Conservation (phyloP, 1,140 invertebrate genomes). For the Carcinoscorpius rotundicauda region DNA sequence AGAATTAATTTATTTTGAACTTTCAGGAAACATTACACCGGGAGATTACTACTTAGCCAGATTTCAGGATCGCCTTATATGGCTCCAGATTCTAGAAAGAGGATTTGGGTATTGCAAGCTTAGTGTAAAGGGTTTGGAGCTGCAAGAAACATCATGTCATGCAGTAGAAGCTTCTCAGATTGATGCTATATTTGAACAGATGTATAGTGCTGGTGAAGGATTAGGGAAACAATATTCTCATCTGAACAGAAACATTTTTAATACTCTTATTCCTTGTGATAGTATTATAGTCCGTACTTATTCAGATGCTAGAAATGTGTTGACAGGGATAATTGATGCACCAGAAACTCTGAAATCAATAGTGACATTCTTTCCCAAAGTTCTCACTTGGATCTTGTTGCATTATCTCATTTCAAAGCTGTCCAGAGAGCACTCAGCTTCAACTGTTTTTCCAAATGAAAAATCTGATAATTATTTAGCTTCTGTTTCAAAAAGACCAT, state of each 20-base stretch:
- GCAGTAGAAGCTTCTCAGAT: slow-evolving; percentile 39
- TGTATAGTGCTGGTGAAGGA: slow-evolving; percentile 29
- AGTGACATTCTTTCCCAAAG: slow-evolving; percentile 32
- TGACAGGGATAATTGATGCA: slow-evolving; percentile 39
- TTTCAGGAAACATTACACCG: slow-evolving; percentile 30
- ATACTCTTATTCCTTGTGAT: slow-evolving; percentile 31
- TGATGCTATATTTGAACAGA: slow-evolving; percentile 37
- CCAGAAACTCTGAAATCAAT: slow-evolving; percentile 33
- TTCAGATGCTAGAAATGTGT: slow-evolving; percentile 38
- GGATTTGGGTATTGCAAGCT: slow-evolving; percentile 34
- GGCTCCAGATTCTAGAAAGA: slow-evolving; percentile 34
- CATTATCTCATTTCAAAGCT: slow-evolving; percentile 29
- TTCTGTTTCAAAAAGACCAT: too few relatives aligned
- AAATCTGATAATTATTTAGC: too few relatives aligned
- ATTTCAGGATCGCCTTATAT: slow-evolving; percentile 39
- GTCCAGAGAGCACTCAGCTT: too few relatives aligned
- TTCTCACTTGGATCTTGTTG: slow-evolving; percentile 36
- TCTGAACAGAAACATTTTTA: slow-evolving; percentile 30
- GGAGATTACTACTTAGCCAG: slow-evolving; percentile 37
- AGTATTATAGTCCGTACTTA: slow-evolving; percentile 30
- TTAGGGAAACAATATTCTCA: slow-evolving; percentile 1
- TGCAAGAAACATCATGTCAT: slow-evolving; percentile 43
- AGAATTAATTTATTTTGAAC: slow-evolving; percentile 19
- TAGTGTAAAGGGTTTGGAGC: slow-evolving; percentile 38
- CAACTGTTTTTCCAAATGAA: too few relatives aligned